Base-by-base conservation (phyloP, 2,888 invertebrate genomes). In the Pammene aurita region DNA sequence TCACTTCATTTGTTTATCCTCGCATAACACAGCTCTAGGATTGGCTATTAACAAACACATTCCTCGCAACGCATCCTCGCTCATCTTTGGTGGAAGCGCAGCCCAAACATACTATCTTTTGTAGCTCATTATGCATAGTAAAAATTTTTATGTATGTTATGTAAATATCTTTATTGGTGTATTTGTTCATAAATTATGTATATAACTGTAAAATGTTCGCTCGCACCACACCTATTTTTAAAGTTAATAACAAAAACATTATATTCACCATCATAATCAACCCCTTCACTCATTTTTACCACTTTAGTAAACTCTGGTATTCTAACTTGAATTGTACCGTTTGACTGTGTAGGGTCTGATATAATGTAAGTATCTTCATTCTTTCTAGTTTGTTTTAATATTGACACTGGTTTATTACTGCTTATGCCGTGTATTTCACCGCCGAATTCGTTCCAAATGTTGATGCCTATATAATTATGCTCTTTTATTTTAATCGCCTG, bases 261-360 rank as follows among this genome's bases (percentile, higher is more conserved):
- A 48, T 48, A 46, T 16, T 14, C 48, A 16, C 46, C 35, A 35
- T 61, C 60, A 48, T 61, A 61, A n/a, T 61, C 35, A 7, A 61
- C 48, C 0, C 60, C 48, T 35, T 61, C 35, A 16, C 35, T 48
- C 13, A 46, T 16, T 16, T 13, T 46, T 4, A 61, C 34, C 11
- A 61, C 13, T 38, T 48, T 61, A 11, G 34, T 61, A 35, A 61
- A 61, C 16, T 35, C 35, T 7, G 48, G 60, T 48, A 61, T 38
- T 14, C 14, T 61, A 11, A 61, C 26, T 46, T 46, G 34, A 34
- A 61, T 48, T 5, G 16, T 48, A 35, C 16, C 16, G 11, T 46
- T 61, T 48, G 60, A 61, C 16, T 61, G 60, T 48, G 60, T 61
- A 9, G 60, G 60, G 7, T 61, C 60, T 7, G 60, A 61, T 35